Conservation (phyloP, 1,140 invertebrate genomes). For the Alviniconcha marisindica region DNA sequence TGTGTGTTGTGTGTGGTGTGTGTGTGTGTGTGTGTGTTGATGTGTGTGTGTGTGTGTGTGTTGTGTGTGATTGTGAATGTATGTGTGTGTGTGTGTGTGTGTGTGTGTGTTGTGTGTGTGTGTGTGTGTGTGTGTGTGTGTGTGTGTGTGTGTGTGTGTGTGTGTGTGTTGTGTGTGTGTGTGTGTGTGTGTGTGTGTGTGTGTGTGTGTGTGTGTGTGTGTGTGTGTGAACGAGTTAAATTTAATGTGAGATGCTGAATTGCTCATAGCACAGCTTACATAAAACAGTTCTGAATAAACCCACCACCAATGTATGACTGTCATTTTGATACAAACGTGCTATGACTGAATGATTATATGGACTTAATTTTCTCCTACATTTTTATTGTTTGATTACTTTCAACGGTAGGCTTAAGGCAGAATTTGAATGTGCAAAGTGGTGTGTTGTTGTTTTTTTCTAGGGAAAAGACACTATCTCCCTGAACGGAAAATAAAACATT, state of each 20-base stretch:
- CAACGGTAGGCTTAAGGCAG: too few species aligned
- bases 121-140: constrained; percentile 1
- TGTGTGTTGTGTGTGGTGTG: not conserved
- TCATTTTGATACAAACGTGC: too few species aligned
- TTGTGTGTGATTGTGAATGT: not conserved
- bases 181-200: not conserved
- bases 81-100: constrained; percentile 9
- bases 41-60: constrained; percentile 2
- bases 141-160: not conserved
- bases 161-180: constrained; percentile 20
- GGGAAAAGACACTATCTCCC: constrained; percentile 75
- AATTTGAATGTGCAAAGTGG: not conserved
- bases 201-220: constrained; percentile 10
- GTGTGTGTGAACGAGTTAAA: not conserved
- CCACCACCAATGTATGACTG: too few species aligned
- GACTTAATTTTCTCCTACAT: too few species aligned
- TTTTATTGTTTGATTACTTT: too few species aligned
- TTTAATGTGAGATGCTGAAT: too few species aligned
- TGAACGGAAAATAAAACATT: constrained; percentile 76
- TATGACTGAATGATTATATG: too few species aligned
- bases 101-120: constrained; percentile 1
- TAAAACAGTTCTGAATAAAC: too few species aligned
- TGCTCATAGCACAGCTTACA: too few species aligned
- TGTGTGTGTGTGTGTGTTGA: not conserved
- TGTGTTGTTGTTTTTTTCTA: constrained; percentile 47